Conservation (phyloP, 1,140 invertebrate species). For the Marisa cornuarietis region DNA sequence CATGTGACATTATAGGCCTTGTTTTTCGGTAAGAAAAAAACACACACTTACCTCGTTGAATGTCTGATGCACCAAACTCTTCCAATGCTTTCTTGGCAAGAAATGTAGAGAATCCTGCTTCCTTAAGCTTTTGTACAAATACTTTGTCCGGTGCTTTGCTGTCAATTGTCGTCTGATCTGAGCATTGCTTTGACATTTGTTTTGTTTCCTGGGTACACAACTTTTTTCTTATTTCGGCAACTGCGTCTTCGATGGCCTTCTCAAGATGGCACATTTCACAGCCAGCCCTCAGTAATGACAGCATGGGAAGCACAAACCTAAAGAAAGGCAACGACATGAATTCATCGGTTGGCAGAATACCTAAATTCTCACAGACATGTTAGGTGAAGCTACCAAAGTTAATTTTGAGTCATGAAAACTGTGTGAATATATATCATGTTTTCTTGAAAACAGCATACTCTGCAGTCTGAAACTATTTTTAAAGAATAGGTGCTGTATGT, state of each 20-base stretch:
- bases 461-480: too few relatives aligned
- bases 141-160: background rate
- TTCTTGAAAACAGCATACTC: too few relatives aligned
- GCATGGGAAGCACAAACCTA: conserved; percentile 41
- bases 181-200: background rate
- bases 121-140: conserved; percentile 22
- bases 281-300: conserved; percentile 42
- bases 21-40: too few relatives aligned
- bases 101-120: conserved; percentile 20
- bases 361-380: too few relatives aligned
- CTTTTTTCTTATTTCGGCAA: conserved; percentile 2
- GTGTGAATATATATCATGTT: too few relatives aligned
- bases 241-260: conserved; percentile 18
- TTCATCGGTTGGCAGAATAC: too few relatives aligned
- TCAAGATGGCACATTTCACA: conserved; percentile 18
- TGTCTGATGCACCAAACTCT: conserved; percentile 28
- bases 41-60: conserved; percentile 33
- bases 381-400: too few relatives aligned
- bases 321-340: conserved; percentile 1
- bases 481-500: too few relatives aligned
- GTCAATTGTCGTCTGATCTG: background rate
- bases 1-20: too few relatives aligned
- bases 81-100: conserved; percentile 26
- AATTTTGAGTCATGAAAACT: too few relatives aligned
- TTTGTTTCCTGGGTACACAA: background rate